These are phyloP conservation scores for Xylocopa sonorina DNA, from an alignment of 1,140 invertebrate species.

Conservation along the genomic window DNA sequence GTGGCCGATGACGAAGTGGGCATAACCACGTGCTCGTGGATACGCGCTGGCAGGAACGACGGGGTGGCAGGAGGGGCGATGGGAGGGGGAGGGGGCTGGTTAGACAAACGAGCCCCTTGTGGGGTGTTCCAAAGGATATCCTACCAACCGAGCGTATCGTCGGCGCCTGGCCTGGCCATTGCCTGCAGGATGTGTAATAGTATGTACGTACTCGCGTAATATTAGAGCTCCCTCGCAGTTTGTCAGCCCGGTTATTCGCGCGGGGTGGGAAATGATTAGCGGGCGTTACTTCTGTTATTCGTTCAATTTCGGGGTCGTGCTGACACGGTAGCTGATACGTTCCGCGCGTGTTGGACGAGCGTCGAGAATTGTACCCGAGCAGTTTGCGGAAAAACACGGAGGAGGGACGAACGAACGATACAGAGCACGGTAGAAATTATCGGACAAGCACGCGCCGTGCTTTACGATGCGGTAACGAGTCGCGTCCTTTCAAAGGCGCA, in stretches of 20 bases:
- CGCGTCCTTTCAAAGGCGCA: background rate
- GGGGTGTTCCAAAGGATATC: slow-evolving; percentile 79
- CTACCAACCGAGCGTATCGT: slow-evolving; percentile 75
- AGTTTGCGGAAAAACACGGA: background rate
- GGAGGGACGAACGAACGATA: too few species aligned
- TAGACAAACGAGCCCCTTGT: slow-evolving; percentile 80
- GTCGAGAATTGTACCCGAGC: too few species aligned
- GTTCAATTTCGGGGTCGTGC: slow-evolving; percentile 53
- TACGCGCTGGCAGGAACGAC: slow-evolving; percentile 55
- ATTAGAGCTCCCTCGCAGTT: slow-evolving; percentile 73
- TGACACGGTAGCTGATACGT: background rate
- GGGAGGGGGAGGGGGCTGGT: slow-evolving; percentile 63
- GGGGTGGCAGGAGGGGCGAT: too few species aligned
- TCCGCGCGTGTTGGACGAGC: background rate
- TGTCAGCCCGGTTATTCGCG: slow-evolving; percentile 60
- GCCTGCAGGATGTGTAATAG: slow-evolving; percentile 74
- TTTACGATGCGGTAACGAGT: background rate
- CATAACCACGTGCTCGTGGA: slow-evolving; percentile 73
- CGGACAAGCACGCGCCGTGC: background rate
- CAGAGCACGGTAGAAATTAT: background rate
- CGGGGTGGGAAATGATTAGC: slow-evolving; percentile 53
- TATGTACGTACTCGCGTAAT: slow-evolving; percentile 77
- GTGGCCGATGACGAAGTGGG: slow-evolving; percentile 72
- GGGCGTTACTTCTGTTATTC: slow-evolving; percentile 61
- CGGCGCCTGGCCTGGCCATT: slow-evolving; percentile 70